These are phyloP conservation scores for Ganaspis brasiliensis DNA, from an alignment of 2,888 invertebrate species.

Conservation along the genomic window DNA sequence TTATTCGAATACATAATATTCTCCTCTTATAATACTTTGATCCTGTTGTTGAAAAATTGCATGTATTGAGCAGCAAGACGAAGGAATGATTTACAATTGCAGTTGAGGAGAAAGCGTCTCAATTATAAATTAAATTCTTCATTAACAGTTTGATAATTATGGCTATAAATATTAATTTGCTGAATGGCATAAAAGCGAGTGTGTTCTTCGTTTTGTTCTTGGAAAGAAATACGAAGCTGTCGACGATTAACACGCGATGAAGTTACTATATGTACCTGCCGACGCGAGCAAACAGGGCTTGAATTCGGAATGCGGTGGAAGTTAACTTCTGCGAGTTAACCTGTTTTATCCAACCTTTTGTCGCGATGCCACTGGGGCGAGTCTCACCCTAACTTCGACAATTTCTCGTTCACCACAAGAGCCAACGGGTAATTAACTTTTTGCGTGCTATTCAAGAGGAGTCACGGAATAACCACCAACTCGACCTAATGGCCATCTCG, in stretches of 20 bases:
- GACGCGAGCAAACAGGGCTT: slow-evolving; percentile 60
- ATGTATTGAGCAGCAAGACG: too few relatives aligned
- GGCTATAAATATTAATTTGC: slow-evolving; percentile 41
- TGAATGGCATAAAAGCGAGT: not conserved
- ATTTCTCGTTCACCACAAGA: slow-evolving; percentile 57
- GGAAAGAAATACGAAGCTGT: slow-evolving; percentile 32
- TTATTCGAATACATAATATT: too few relatives aligned
- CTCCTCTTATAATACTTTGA: too few relatives aligned
- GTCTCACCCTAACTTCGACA: slow-evolving; percentile 52
- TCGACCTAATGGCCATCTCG: slow-evolving; percentile 73
- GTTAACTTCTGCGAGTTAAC: slow-evolving; percentile 59
- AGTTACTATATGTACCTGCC: slow-evolving; percentile 30
- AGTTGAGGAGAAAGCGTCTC: not conserved
- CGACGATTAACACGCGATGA: slow-evolving; percentile 41
- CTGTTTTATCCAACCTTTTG: slow-evolving; percentile 57
- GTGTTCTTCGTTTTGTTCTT: slow-evolving; percentile 34
- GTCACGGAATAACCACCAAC: slow-evolving; percentile 71
- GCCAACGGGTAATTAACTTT: slow-evolving; percentile 74
- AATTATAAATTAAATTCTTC: slow-evolving; percentile 35
- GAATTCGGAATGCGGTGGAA: slow-evolving; percentile 64
- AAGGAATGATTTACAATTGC: not conserved
- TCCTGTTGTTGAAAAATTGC: too few relatives aligned
- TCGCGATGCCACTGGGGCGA: slow-evolving; percentile 27
- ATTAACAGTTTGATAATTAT: slow-evolving; percentile 29
- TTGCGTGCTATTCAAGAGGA: slow-evolving; percentile 65